Percentiles rank a stretch among this genome's conserved stretches.
These are phyloP conservation scores for Drosophila greeni DNA, from an alignment of 2,888 invertebrate species.

Conservation along the genomic window DNA sequence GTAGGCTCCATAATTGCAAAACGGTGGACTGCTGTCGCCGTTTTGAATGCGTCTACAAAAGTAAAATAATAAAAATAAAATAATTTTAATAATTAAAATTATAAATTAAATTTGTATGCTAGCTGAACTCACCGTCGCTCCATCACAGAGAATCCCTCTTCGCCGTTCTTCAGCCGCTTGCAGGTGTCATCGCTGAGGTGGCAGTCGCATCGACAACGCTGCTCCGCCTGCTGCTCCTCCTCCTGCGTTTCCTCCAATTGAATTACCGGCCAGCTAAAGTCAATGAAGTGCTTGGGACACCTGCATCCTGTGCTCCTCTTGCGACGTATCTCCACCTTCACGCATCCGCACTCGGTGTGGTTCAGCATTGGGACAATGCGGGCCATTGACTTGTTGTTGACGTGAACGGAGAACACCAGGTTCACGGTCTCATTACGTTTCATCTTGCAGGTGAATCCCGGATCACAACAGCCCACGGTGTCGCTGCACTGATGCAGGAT, in stretches of 20 bases:
- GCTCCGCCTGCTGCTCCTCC: constrained; percentile 4
- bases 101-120: not conserved
- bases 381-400: constrained; percentile 18
- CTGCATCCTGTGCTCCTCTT: constrained; percentile 54
- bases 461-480: constrained; percentile 85
- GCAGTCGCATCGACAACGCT: constrained; percentile 83
- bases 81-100: not conserved
- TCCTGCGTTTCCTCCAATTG: not conserved
- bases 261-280: constrained; percentile 61
- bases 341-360: constrained; percentile 77
- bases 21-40: constrained; percentile 72
- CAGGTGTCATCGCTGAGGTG: constrained; percentile 82
- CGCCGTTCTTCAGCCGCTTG: constrained; percentile 82
- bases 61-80: not conserved
- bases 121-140: constrained; percentile 81
- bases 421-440: constrained; percentile 80
- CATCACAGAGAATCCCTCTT: constrained; percentile 82
- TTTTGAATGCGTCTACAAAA: constrained; percentile 72
- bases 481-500: constrained; percentile 91
- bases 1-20: constrained; percentile 75
- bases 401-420: constrained; percentile 62
- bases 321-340: constrained; percentile 33
- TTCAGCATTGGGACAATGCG: constrained; percentile 65
- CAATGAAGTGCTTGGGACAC: constrained; percentile 77
- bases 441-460: constrained; percentile 75